Evolutionary conservation across 2,888 invertebrate species (phyloP).

Genomic region (Chloroclystis v-ata): DNA sequence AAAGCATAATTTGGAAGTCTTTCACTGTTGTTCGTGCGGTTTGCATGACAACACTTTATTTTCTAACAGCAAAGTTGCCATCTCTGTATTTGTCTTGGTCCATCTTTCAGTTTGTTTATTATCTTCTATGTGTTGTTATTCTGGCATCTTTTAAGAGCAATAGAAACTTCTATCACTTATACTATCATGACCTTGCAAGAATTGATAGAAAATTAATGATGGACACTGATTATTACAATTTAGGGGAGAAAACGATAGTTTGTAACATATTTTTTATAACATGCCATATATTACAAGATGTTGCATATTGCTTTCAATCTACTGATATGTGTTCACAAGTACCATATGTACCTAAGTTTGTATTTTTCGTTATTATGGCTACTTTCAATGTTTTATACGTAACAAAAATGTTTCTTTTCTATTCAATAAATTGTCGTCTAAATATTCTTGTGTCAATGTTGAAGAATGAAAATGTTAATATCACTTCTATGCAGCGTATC

Average conservation of each 20-base stretch:
- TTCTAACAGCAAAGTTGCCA: neutral
- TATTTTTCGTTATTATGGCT: neutral
- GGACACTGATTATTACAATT: neutral
- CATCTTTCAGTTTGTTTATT: neutral
- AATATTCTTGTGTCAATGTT: neutral
- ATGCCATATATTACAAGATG: neutral
- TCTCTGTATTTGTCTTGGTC: neutral
- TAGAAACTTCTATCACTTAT: neutral
- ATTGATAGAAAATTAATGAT: neutral
- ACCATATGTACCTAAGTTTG: neutral
- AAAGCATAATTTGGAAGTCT: neutral
- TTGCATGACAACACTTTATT: neutral
- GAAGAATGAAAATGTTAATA: neutral
- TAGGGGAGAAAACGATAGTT: neutral
- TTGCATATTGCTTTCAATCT: neutral
- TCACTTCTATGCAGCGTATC: neutral
- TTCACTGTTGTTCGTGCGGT: neutral
- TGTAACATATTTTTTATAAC: neutral
- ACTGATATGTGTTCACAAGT: neutral
- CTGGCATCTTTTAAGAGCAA: neutral
- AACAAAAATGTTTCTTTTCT: constrained; percentile 1
- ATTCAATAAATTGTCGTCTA: neutral
- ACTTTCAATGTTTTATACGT: neutral
- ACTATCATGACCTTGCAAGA: neutral
- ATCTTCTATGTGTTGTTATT: neutral